A percentile compares a stretch with the other conserved stretches of the same genome.
These are phyloP conservation scores for Natrix natrix DNA, from an alignment of 2,797 vertebrate species.

Conservation along the genomic window DNA sequence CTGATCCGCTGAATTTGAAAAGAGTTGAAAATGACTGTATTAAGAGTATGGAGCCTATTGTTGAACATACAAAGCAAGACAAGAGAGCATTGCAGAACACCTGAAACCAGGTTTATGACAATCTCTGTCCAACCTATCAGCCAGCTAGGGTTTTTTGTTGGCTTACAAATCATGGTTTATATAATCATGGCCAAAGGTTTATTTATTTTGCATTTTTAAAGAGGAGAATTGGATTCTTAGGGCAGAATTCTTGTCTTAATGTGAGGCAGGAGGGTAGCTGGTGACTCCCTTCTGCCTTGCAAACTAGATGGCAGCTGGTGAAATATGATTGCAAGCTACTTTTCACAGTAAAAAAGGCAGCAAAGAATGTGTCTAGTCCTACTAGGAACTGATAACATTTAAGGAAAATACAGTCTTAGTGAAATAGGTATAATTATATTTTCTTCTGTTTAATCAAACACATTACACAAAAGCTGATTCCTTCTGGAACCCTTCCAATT, in stretches of 20 bases:
- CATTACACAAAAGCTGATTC: background rate
- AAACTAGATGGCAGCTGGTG: background rate
- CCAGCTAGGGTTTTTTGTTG: background rate
- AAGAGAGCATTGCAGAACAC: background rate
- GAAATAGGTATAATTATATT: background rate
- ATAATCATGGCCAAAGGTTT: background rate
- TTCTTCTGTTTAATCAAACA: slow-evolving; percentile 4
- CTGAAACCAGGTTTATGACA: background rate
- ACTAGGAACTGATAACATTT: background rate
- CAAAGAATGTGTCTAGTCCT: background rate
- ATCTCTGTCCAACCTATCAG: background rate
- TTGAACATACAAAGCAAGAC: background rate
- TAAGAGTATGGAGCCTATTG: background rate
- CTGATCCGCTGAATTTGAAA: background rate
- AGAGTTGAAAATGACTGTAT: background rate
- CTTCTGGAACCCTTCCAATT: background rate
- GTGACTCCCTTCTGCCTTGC: background rate
- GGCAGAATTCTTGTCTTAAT: background rate
- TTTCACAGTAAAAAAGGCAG: background rate
- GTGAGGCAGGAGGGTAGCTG: background rate
- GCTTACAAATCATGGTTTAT: background rate
- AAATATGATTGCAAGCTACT: background rate
- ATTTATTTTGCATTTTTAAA: background rate
- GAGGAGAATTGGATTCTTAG: background rate
- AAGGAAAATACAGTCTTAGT: background rate